Base-by-base conservation (phyloP, 2,888 invertebrate genomes). In the Plebejus argus region DNA sequence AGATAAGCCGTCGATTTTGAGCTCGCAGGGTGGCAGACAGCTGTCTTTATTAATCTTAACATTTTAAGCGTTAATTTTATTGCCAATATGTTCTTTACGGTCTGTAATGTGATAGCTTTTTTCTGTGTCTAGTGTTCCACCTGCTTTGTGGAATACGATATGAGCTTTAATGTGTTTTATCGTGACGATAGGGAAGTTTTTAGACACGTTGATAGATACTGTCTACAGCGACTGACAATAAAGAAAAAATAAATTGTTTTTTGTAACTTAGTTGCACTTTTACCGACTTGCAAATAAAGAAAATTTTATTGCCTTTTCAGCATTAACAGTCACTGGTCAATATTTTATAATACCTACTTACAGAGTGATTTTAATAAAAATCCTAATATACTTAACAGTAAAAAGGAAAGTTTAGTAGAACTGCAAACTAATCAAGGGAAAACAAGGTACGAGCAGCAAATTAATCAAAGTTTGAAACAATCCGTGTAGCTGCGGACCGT, bases 391-490 rank as follows among this genome's bases (percentile, higher is more conserved):
- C 33, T 23, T 56, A 74, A 28, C 70, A 23, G 15, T 35, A 23
- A 39, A 66, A 45, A 80, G 78, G 80, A 78, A 81, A 81, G 78
- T 79, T 80, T 78, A 79, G 79, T 81, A 80, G 81, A 82, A 81
- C 82, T 82, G 78, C 80, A 81, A 83, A 87, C 87, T 91, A 90
- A 91, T 91, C 91, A 91, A 87, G 85, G 84, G 85, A 85, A 88
- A 90, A 91, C 90, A 88, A 88, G 89, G 87, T 87, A 88, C 84
- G 84, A 86, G 91, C 88, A 86, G 86, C 89, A 89, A 90, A 93
- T 93, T 93, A 93, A 93, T 93, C 93, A 93, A 93, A 93, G 93
- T 93, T 93, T 90, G 85, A 91, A 93, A 93, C 93, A 93, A 91
- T 89, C 86, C 89, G 89, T 92, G 92, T 92, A 87, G 88, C 88